Evolutionary conservation across 2,797 vertebrate species (phyloP).

Genomic region (Chrosomus eos): DNA sequence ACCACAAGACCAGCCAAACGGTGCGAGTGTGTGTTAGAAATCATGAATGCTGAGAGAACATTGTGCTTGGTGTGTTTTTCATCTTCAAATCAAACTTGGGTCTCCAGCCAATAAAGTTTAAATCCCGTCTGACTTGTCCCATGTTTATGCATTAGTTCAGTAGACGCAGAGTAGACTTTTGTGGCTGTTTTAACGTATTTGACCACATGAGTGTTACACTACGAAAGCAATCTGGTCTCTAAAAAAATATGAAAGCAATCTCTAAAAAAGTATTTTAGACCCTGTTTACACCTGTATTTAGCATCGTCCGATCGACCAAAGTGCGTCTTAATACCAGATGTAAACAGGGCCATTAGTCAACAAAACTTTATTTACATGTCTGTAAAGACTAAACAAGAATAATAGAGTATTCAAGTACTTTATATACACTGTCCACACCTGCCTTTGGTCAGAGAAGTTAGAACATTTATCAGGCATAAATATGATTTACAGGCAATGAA

Average conservation of each 20-base stretch:
- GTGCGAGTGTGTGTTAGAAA: neutral
- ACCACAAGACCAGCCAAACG: neutral
- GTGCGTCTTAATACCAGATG: neutral
- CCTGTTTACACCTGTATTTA: neutral
- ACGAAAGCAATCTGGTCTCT: neutral
- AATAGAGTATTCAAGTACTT: neutral
- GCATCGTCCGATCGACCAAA: no score
- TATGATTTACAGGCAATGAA: neutral
- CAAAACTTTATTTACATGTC: no score
- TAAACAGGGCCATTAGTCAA: no score
- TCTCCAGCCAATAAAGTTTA: neutral
- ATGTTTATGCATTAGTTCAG: neutral
- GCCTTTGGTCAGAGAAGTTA: neutral
- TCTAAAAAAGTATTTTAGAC: no score
- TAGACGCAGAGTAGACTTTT: neutral
- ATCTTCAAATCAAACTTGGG: neutral
- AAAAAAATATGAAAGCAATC: no score
- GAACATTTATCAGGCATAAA: neutral
- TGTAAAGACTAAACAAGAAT: no score
- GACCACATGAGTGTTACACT: neutral
- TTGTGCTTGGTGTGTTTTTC: neutral
- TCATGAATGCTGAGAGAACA: neutral
- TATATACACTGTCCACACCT: neutral
- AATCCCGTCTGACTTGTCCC: neutral
- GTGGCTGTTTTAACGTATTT: neutral